Conservation (phyloP, 1,140 invertebrate genomes). For the Nylanderia fulva region DNA sequence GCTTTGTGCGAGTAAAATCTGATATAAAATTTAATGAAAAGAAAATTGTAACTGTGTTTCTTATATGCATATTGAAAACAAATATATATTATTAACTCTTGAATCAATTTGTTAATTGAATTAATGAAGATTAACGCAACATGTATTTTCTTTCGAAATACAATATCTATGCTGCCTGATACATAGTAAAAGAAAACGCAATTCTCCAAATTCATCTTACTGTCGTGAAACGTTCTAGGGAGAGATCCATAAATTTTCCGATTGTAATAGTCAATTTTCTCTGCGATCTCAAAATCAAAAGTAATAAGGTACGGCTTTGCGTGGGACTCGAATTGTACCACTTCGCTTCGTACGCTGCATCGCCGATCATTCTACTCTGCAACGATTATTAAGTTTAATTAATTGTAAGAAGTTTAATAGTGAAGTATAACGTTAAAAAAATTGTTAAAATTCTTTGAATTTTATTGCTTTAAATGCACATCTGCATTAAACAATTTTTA, state of each 20-base stretch:
- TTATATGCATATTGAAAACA: not conserved
- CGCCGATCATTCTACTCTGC: conserved; percentile 51
- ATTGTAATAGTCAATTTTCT: conserved; percentile 54
- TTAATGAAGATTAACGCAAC: not conserved
- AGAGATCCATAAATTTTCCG: conserved; percentile 60
- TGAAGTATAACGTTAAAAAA: not conserved
- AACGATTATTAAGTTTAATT: conserved; percentile 11
- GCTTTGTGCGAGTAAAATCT: not conserved
- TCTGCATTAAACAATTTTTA: not conserved
- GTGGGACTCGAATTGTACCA: conserved; percentile 52
- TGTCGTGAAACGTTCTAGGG: conserved; percentile 52
- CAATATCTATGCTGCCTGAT: not conserved
- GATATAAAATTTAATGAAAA: not conserved
- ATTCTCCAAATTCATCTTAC: conserved; percentile 43
- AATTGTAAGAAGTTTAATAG: not conserved
- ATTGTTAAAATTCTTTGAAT: not conserved
- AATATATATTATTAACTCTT: not conserved
- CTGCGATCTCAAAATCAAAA: conserved; percentile 60
- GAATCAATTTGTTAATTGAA: not conserved
- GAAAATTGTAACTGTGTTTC: not conserved
- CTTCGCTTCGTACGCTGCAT: conserved; percentile 46
- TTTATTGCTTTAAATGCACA: not conserved
- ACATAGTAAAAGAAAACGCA: not conserved
- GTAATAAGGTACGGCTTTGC: conserved; percentile 32
- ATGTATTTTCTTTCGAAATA: not conserved